These are phyloP conservation scores for Cepphus grylle DNA, from an alignment of 2,113 vertebrate species.

Conservation along the genomic window DNA sequence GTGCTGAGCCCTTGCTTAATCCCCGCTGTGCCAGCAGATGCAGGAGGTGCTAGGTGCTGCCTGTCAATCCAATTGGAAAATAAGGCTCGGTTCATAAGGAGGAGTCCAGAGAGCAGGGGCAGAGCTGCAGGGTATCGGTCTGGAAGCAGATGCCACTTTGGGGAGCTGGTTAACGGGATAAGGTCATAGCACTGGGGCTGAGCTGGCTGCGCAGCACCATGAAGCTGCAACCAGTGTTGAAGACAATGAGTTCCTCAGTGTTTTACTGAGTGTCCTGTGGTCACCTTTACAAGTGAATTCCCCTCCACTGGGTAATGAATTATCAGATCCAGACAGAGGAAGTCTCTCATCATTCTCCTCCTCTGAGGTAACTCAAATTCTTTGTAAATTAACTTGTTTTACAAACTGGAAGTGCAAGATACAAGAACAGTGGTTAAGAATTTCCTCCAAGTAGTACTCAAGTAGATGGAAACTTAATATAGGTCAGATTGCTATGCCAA, in stretches of 20 bases:
- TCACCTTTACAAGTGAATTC: background rate
- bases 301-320: background rate
- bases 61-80: background rate
- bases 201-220: background rate
- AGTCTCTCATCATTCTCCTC: constrained; percentile 29
- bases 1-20: background rate
- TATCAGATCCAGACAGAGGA: constrained; percentile 42
- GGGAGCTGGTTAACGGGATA: background rate
- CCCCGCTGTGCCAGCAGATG: rapidly evolving
- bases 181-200: background rate
- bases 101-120: background rate
- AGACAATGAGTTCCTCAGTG: background rate
- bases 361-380: constrained; percentile 22
- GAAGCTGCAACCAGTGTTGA: background rate
- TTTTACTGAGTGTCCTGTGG: background rate
- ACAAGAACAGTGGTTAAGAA: background rate
- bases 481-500: background rate
- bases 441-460: constrained; percentile 6
- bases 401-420: background rate
- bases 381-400: constrained; percentile 9
- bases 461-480: constrained; percentile 24
- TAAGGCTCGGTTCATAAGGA: background rate
- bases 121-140: background rate
- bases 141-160: background rate
- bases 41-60: background rate